A percentile compares a stretch with the other conserved stretches of the same genome.
Evolutionary conservation across 2,797 vertebrate genomes (phyloP).

Genomic region (Rhinophrynus dorsalis): DNA sequence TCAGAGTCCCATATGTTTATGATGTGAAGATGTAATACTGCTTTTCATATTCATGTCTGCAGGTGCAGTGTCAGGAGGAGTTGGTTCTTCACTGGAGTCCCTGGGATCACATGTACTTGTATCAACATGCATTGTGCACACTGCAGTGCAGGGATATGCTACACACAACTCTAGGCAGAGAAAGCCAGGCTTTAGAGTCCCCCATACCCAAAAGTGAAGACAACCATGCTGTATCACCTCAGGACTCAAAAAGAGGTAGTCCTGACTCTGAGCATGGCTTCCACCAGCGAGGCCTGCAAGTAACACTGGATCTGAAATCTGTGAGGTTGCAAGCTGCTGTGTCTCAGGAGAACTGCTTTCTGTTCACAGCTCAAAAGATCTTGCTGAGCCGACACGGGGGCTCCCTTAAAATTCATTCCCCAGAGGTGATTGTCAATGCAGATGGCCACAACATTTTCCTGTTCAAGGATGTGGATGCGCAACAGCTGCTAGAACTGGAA

Average conservation of each 20-base stretch:
- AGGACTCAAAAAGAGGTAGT: neutral
- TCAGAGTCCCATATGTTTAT: too few species aligned
- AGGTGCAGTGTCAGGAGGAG: conserved; percentile 78
- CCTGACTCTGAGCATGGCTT: conserved; percentile 43
- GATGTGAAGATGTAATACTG: neutral
- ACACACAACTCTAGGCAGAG: conserved; percentile 49
- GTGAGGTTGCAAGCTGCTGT: conserved; percentile 80
- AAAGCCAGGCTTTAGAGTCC: conserved; percentile 1
- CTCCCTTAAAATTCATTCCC: conserved; percentile 73
- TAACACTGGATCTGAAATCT: conserved; percentile 77
- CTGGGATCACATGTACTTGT: conserved; percentile 90
- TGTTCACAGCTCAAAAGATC: conserved; percentile 75
- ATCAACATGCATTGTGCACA: conserved; percentile 84
- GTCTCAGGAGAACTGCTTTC: conserved; percentile 79
- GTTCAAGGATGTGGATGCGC: conserved; percentile 80
- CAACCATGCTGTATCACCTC: neutral
- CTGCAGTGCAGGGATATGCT: conserved; percentile 74
- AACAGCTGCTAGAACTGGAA: conserved; percentile 75
- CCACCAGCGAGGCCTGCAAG: conserved; percentile 61
- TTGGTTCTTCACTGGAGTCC: conserved; percentile 85
- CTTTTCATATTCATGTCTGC: too few species aligned
- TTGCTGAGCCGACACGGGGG: conserved; percentile 69
- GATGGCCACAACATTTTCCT: conserved; percentile 89
- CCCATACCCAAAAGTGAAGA: neutral
- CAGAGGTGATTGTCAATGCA: conserved; percentile 81